phyloP scores from a whole-genome alignment of 2,797 vertebrate genomes.

The Liasis olivaceus region DNA sequence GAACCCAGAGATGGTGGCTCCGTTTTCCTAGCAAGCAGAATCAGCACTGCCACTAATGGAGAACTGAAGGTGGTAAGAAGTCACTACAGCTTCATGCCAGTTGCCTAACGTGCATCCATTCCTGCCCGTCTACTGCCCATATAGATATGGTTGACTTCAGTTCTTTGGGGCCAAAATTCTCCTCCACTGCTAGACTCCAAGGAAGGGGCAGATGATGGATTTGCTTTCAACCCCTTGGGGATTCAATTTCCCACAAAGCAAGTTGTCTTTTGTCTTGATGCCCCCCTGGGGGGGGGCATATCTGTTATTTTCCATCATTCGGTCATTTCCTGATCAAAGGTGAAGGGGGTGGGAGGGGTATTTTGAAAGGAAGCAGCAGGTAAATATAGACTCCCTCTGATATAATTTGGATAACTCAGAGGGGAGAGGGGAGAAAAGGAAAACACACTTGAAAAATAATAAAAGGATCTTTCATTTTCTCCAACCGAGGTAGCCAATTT shows the following conservation, averaged over 20 bases:
- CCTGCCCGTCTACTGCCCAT: too few species aligned
- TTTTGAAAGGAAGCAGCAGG: neutral
- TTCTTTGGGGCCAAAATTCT: too few species aligned
- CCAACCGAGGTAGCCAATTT: constrained; percentile 68
- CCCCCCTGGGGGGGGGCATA: too few species aligned
- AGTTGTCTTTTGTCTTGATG: neutral
- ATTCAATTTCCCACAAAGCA: neutral
- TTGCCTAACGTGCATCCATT: too few species aligned
- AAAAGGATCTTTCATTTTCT: constrained; percentile 63
- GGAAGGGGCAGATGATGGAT: neutral
- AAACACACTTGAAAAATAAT: constrained; percentile 39
- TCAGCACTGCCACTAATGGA: rapidly evolving
- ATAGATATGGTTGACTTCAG: too few species aligned
- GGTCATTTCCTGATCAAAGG: constrained; percentile 39
- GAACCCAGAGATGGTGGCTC: neutral
- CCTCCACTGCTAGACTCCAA: neutral
- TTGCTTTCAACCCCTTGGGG: neutral
- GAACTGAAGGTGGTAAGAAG: neutral
- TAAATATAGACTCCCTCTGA: neutral
- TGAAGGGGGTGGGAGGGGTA: neutral
- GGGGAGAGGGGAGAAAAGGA: neutral
- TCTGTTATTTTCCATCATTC: neutral
- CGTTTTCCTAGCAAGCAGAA: neutral
- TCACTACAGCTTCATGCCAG: neutral
- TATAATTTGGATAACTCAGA: constrained; percentile 49